Conservation (phyloP, 2,888 invertebrate species). For the Crematogaster levior region DNA sequence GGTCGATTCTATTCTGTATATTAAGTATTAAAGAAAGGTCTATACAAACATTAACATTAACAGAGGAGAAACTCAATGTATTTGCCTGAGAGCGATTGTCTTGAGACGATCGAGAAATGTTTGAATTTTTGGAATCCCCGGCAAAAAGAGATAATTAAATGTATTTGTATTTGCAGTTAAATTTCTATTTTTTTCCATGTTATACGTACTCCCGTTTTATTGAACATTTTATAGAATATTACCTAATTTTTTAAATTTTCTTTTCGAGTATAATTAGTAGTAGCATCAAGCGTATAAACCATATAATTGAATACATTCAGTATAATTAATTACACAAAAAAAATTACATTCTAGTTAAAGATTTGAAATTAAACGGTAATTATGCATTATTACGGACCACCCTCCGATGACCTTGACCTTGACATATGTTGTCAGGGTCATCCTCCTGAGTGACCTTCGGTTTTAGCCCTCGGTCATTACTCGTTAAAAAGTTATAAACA, state of each 20-base stretch:
- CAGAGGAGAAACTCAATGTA: conserved; percentile 10
- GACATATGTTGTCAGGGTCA: no score
- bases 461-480: no score
- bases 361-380: conserved; percentile 7
- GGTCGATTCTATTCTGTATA: conserved; percentile 7
- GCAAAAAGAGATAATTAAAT: conserved; percentile 11
- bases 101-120: background rate
- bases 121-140: background rate
- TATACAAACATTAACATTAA: conserved; percentile 18
- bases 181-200: conserved; percentile 24
- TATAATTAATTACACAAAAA: conserved; percentile 7
- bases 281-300: background rate
- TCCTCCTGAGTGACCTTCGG: no score
- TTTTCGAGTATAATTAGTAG: background rate
- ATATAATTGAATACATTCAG: background rate
- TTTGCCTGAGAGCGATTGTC: conserved; percentile 23
- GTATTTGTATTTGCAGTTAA: conserved; percentile 21
- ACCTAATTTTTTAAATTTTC: background rate
- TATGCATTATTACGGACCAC: no score
- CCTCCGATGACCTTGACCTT: no score
- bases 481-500: no score
- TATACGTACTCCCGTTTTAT: conserved; percentile 46
- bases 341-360: background rate
- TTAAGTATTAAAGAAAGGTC: background rate
- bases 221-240: background rate